Evolutionary conservation across 2,797 vertebrate species (phyloP).

Genomic region (Nasua narica): DNA sequence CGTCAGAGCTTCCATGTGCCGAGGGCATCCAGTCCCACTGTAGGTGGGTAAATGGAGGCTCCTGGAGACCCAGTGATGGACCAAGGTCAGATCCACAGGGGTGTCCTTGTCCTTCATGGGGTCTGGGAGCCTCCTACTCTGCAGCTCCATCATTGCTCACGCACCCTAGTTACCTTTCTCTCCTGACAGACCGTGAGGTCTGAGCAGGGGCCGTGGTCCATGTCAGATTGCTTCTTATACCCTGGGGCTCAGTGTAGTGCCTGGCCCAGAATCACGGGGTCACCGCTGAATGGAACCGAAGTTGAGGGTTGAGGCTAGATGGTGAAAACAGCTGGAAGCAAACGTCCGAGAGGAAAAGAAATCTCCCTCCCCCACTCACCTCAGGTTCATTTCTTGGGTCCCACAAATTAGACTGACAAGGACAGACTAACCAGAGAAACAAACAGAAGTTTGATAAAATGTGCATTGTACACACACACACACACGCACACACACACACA

Average conservation of each 20-base stretch:
- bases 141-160: no score
- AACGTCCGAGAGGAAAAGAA: neutral
- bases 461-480: fast-evolving
- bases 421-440: neutral
- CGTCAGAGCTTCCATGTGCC: neutral
- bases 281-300: neutral
- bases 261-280: no score
- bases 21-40: no score
- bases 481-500: neutral
- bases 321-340: neutral
- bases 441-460: neutral
- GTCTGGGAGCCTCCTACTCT: neutral
- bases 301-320: neutral
- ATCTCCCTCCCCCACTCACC: neutral
- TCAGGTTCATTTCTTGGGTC: neutral
- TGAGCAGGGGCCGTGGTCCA: neutral
- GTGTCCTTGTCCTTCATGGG: neutral
- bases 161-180: neutral
- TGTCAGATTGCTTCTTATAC: no score
- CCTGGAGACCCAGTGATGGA: fast-evolving
- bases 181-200: neutral
- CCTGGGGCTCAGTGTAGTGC: neutral
- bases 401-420: neutral
- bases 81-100: neutral
- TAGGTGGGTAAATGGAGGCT: neutral